Evolutionary conservation across 2,113 vertebrate genomes (phyloP), one percentile per base, ranked within the genome.

Genomic region (Peromyscus maniculatus): DNA sequence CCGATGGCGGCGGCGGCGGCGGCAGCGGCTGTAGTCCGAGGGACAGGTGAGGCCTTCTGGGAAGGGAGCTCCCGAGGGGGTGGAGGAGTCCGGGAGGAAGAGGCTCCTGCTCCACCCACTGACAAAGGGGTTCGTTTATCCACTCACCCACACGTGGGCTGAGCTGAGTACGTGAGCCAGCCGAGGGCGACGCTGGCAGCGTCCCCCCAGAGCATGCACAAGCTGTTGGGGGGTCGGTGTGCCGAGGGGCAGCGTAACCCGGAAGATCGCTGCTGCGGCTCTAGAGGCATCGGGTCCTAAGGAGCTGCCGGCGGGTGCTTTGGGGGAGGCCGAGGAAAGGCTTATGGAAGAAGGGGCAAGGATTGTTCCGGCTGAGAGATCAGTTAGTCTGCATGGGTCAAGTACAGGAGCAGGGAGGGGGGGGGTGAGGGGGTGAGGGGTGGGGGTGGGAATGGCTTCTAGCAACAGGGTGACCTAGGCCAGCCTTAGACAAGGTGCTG

Each of bases 1-100:
- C 99, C 99, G 36, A 99, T 99, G 99, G 99, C 99, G 0, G 99
- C 99, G 0, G 99, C 99, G 0, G 99, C 99, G 0, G 99, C 99
- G 0, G 99, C 99, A 0, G 99, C 99, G 0, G 99, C 99, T 16
- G 99, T 99, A 96, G 99, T 99, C 97, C 99, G 99, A 99, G 99
- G 99, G 97, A 99, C 99, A 99, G 99, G 99, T 99, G 98, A 98
- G 98, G 98, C 69, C 89, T 57, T 9, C 89, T 46, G 55, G 55
- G 83, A 86, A 59, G 39, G 31, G 62, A 22, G 22, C 46, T 13
- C 31, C n/a, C 91, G 87, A 64, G n/a, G 89, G 87, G 26, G 4
- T 3, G 67, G 62, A 90, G 22, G 66, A 33, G 36, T 62, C 86
- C 64, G 49, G 82, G 59, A 55, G 7, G 26, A 24, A 55, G 11